phyloP scores from a whole-genome alignment of 2,113 vertebrate species.

The Enhydra lutris region DNA sequence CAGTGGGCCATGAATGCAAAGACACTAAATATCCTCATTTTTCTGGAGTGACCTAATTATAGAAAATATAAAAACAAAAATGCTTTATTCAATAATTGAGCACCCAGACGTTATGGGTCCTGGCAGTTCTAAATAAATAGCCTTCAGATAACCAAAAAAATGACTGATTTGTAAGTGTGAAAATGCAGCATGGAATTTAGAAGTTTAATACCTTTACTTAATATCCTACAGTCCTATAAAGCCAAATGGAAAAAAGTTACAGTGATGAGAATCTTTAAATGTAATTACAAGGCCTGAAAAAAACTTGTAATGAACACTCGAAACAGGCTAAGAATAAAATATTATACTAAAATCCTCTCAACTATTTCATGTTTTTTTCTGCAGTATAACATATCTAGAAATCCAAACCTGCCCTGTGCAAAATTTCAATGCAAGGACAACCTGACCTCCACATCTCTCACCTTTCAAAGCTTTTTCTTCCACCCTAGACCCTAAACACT shows the following conservation, averaged over 20 bases:
- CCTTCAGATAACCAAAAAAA: neutral
- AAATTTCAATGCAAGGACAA: neutral
- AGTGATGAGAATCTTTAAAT: neutral
- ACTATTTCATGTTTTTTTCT: neutral
- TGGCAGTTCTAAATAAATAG: neutral
- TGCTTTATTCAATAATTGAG: constrained; percentile 39
- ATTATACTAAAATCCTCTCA: neutral
- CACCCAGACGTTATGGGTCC: neutral
- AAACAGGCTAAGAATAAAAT: constrained; percentile 18
- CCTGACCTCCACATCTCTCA: neutral
- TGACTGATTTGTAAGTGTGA: neutral
- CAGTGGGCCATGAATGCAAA: constrained; percentile 62
- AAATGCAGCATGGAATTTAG: neutral
- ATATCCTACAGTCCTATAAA: neutral
- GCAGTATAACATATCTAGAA: neutral
- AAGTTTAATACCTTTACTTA: neutral
- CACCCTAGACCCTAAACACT: neutral
- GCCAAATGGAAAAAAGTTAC: neutral
- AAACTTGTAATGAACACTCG: neutral
- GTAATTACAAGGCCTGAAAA: neutral
- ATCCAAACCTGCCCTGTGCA: neutral
- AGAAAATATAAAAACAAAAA: constrained; percentile 58
- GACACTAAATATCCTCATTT: constrained; percentile 74
- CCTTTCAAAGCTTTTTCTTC: neutral
- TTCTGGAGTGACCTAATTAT: constrained; percentile 71